Evolutionary conservation across 1,140 invertebrate species (phyloP), one percentile per base, ranked within the genome.

Genomic region (Ctenoplectra terminalis): DNA sequence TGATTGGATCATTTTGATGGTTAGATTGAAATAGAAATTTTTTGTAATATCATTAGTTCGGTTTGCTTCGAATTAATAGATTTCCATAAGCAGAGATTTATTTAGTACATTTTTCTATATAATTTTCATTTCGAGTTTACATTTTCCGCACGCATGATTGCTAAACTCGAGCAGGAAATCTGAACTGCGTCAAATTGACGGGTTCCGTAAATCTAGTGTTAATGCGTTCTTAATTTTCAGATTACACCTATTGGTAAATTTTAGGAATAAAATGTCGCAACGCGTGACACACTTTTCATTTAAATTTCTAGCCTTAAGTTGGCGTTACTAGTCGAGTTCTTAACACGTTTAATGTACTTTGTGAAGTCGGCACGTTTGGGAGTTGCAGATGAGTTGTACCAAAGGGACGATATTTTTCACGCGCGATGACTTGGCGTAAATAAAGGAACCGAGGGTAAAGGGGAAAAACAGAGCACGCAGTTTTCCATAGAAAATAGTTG

Each of bases 401-500:
- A 46, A 46, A 46, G 64, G 40, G 26, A 20, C 40, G 37, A 46
- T 46, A 67, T 67, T 67, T 46, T 40, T 67, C 40, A 29, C 26
- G 64, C 64, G 26, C n/a, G 20, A 37, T 61, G 34, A 61, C 31
- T 37, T 61, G 31, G 37, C 40, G 40, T 29, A 67, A 43, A 67
- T 67, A 46, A 67, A 67, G 37, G 40, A n/a, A 66, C 8, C 26
- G 17, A 46, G 13, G 23, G 1, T 1, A 37, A 3, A 8, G 20
- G 9, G 23, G 8, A 37, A 40, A 64, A 64, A n/a, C 20, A 37
- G 60, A 37, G 60, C 4, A n/a, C 8, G 29, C 34, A 8, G 13
- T n/a, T 40, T 40, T 64, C 61, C 34, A 40, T 37, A 64, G 61
- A 64, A 40, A 64, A 64, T 64, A 40, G n/a, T n/a, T n/a, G 6